These are phyloP conservation scores for Caenorhabditis japonica DNA, from an alignment of 2,888 invertebrate species.

Conservation along the genomic window DNA sequence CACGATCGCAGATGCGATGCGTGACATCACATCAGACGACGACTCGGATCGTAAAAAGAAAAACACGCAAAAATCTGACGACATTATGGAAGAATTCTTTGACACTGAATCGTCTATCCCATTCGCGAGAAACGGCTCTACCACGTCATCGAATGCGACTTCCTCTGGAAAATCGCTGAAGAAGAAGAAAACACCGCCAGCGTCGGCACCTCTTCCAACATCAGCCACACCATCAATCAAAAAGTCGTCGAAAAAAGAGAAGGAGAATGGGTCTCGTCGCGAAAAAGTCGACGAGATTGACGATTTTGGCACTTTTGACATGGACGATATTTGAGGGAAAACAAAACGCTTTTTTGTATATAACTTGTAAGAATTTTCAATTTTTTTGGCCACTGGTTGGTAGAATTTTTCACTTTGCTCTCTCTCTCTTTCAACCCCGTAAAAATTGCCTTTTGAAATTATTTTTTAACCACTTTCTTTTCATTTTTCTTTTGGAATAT, in stretches of 20 bases:
- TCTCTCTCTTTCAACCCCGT: conserved; percentile 12
- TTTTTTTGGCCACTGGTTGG: conserved; percentile 44
- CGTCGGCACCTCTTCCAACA: conserved; percentile 20
- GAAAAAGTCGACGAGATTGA: conserved; percentile 21
- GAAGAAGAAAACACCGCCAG: conserved; percentile 30
- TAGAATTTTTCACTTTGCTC: conserved; percentile 24
- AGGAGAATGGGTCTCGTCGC: conserved; percentile 1
- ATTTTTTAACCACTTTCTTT: background rate
- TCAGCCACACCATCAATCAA: background rate
- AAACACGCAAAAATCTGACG: background rate
- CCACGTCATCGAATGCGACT: background rate
- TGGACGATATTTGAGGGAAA: conserved; percentile 38
- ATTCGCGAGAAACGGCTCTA: conserved; percentile 29
- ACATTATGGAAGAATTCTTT: conserved; percentile 38
- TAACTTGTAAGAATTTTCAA: conserved; percentile 3
- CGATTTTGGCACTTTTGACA: conserved; percentile 40
- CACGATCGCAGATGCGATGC: conserved; percentile 66
- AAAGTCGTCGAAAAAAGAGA: conserved; percentile 2
- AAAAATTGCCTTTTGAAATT: conserved; percentile 25
- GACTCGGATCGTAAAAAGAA: background rate
- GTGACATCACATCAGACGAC: conserved; percentile 38
- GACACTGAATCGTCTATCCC: conserved; percentile 43
- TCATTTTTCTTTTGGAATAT: too few relatives aligned
- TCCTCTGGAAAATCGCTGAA: conserved; percentile 11
- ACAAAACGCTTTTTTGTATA: too few relatives aligned